A percentile compares a stretch with the other conserved stretches of the same genome.
Evolutionary conservation across 2,113 vertebrate species (phyloP).

Genomic region (Malaclemys terrapin): DNA sequence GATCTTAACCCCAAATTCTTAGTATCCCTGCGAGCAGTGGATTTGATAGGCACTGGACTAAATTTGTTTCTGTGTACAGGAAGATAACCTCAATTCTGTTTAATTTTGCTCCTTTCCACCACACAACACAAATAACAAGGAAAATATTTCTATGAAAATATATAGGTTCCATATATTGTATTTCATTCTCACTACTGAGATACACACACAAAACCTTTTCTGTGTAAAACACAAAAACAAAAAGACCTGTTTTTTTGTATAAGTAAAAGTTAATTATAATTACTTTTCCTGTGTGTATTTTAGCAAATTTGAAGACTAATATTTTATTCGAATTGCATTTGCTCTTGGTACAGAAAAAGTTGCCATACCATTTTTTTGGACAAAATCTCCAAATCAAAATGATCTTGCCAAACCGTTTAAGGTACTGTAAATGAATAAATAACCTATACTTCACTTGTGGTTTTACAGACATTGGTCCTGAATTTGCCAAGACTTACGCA

Average conservation of each 20-base stretch:
- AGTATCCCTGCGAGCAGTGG: fast-evolving
- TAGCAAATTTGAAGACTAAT: neutral
- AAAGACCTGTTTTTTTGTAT: neutral
- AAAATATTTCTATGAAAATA: neutral
- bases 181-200: neutral
- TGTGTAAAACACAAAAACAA: neutral
- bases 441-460: neutral
- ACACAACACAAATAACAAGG: conserved; percentile 50
- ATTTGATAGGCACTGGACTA: neutral
- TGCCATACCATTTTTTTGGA: fast-evolving
- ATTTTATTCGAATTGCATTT: neutral
- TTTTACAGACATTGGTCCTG: fast-evolving
- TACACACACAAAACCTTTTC: neutral
- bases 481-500: neutral
- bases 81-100: conserved; percentile 3
- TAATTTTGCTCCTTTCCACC: conserved; percentile 46
- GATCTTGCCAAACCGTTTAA: neutral
- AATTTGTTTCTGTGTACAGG: neutral
- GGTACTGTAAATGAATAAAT: fast-evolving
- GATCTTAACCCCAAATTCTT: neutral
- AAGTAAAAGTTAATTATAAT: neutral
- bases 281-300: fast-evolving
- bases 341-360: fast-evolving
- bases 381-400: neutral
- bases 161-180: fast-evolving